These are phyloP conservation scores for Xestia c-nigrum DNA, from an alignment of 2,888 invertebrate genomes.

Conservation along the genomic window DNA sequence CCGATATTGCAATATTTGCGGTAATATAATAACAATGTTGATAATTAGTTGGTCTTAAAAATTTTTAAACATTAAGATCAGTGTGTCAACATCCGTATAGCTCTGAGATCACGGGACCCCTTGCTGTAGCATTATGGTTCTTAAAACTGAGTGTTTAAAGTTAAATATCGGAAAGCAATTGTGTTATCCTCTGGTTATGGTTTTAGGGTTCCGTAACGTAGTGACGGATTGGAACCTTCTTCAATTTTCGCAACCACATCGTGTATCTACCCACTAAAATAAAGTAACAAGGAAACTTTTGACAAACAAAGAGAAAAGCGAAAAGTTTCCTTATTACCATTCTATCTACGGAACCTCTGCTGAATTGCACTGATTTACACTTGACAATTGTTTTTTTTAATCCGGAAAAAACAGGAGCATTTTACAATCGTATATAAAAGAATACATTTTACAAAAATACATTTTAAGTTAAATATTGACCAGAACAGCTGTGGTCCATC, in stretches of 20 bases:
- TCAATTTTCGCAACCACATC: neutral
- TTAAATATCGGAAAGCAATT: neutral
- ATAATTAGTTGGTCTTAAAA: neutral
- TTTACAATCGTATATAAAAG: neutral
- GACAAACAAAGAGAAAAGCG: too few relatives aligned
- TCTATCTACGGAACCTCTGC: neutral
- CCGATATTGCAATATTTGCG: neutral
- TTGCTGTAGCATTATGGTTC: neutral
- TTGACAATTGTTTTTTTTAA: neutral
- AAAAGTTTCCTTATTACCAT: neutral
- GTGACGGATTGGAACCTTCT: neutral
- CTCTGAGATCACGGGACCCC: neutral
- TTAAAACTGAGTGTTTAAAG: neutral
- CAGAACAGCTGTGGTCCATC: conserved; percentile 9
- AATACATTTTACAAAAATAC: too few relatives aligned
- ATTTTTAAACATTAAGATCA: neutral
- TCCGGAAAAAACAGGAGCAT: neutral
- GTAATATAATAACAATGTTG: neutral
- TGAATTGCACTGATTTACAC: neutral
- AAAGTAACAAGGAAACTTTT: too few relatives aligned
- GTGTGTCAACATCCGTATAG: neutral
- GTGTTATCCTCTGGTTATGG: neutral
- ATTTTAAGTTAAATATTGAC: conserved; percentile 15
- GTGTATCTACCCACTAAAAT: too few relatives aligned
- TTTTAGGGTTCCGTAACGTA: neutral